These are phyloP conservation scores for Polymixis flavicincta DNA, from an alignment of 2,888 invertebrate genomes.

Conservation along the genomic window DNA sequence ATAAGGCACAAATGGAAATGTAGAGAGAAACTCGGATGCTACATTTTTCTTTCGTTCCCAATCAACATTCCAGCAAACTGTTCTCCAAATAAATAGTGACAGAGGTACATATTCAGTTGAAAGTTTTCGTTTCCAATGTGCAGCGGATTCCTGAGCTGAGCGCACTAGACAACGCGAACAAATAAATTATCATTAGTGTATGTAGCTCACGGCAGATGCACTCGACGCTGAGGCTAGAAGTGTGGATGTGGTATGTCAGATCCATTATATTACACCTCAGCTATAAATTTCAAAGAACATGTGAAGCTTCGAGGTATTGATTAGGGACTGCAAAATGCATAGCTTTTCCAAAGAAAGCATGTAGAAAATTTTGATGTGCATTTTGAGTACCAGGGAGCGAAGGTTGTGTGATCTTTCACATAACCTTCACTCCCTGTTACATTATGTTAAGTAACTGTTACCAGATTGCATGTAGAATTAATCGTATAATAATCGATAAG, in stretches of 20 bases:
- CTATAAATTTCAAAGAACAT: background rate
- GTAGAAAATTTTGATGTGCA: background rate
- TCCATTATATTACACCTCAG: background rate
- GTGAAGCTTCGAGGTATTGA: background rate
- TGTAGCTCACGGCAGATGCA: conserved; percentile 80
- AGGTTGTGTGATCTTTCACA: too few species aligned
- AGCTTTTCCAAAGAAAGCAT: background rate
- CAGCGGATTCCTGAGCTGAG: conserved; percentile 56
- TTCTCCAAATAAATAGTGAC: conserved; percentile 59
- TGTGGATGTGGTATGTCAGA: conserved; percentile 67
- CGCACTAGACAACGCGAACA: conserved; percentile 71
- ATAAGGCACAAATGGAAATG: conserved; percentile 16
- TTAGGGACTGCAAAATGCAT: too few species aligned
- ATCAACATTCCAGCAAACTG: conserved; percentile 54
- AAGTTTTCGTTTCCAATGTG: conserved; percentile 66
- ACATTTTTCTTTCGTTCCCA: conserved; percentile 52
- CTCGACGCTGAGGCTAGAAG: conserved; percentile 49
- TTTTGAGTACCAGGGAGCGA: too few species aligned
- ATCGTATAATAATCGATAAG: background rate
- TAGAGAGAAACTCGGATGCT: background rate
- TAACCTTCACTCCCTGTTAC: background rate
- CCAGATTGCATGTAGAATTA: background rate
- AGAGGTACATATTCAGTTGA: conserved; percentile 53
- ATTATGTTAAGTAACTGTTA: background rate
- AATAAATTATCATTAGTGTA: conserved; percentile 88